A percentile compares a stretch with the other conserved stretches of the same genome.
Conservation (phyloP, 2,888 invertebrate genomes). For the Aphodius sticticus region DNA sequence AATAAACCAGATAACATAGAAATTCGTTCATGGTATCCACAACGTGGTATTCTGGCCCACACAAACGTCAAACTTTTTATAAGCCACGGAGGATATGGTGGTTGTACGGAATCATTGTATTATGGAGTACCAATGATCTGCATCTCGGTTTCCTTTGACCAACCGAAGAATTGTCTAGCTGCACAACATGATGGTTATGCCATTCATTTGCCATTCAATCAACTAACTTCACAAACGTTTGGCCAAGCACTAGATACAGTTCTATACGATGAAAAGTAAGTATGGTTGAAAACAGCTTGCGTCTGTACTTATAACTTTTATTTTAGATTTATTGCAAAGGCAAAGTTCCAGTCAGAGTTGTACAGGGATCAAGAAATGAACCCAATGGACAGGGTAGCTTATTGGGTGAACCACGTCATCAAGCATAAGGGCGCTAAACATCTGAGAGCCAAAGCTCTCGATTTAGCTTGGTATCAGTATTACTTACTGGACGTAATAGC, state of each 20-base stretch:
- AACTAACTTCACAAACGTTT: slow-evolving; percentile 8
- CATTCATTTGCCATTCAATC: not conserved
- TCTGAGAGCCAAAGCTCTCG: slow-evolving; percentile 43
- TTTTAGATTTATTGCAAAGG: slow-evolving; percentile 40
- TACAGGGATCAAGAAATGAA: slow-evolving; percentile 45
- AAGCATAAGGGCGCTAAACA: slow-evolving; percentile 46
- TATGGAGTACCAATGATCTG: slow-evolving; percentile 30
- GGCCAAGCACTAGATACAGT: slow-evolving; percentile 21
- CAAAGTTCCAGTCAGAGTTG: slow-evolving; percentile 41
- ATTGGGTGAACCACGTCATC: slow-evolving; percentile 50
- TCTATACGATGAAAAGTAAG: slow-evolving; percentile 19
- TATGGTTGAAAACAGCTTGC: not conserved
- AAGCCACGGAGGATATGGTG: slow-evolving; percentile 29
- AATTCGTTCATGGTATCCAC: slow-evolving; percentile 71
- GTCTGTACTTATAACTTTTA: not conserved
- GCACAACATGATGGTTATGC: slow-evolving; percentile 21
- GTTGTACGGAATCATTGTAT: slow-evolving; percentile 30
- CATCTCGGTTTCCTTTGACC: slow-evolving; percentile 28
- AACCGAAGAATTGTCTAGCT: slow-evolving; percentile 24
- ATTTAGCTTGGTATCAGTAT: slow-evolving; percentile 47
- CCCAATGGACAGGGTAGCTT: slow-evolving; percentile 48
- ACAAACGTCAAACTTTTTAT: slow-evolving; percentile 31
- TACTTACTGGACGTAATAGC: slow-evolving; percentile 42
- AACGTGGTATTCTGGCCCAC: slow-evolving; percentile 50
- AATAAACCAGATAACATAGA: slow-evolving; percentile 65